Evolutionary conservation across 2,113 vertebrate genomes (phyloP).

Genomic region (Oryctolagus cuniculus): DNA sequence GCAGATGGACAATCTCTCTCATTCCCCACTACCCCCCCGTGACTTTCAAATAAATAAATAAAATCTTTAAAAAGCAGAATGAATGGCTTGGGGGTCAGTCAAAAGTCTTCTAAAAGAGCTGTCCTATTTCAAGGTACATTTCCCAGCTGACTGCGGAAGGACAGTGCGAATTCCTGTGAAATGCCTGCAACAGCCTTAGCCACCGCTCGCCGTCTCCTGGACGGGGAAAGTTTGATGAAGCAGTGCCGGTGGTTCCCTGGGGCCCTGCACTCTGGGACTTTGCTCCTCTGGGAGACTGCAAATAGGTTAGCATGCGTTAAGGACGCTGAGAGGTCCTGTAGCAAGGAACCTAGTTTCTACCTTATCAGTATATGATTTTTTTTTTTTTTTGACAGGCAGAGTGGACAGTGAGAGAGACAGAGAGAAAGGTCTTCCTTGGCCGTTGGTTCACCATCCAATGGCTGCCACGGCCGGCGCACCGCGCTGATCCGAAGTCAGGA

Average conservation of each 20-base stretch:
- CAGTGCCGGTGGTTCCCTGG: neutral
- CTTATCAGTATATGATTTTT: neutral
- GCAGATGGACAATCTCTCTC: too few relatives aligned
- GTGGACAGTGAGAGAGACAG: too few relatives aligned
- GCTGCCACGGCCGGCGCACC: too few relatives aligned
- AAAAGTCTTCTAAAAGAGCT: neutral
- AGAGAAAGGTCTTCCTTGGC: too few relatives aligned
- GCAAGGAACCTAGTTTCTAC: neutral
- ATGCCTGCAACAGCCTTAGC: neutral
- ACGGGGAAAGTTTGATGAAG: neutral
- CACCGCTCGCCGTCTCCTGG: neutral
- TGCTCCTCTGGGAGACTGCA: neutral
- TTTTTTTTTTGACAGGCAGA: too few relatives aligned
- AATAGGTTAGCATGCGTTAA: neutral
- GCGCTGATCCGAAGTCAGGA: too few relatives aligned
- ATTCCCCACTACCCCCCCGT: too few relatives aligned
- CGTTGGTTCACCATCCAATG: too few relatives aligned
- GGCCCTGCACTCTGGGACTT: neutral
- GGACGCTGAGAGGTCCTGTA: neutral
- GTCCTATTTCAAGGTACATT: neutral
- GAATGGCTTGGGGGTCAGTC: neutral
- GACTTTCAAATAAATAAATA: too few relatives aligned
- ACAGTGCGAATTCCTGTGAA: neutral
- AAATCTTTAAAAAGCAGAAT: too few relatives aligned
- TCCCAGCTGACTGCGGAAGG: neutral